These are phyloP conservation scores for Pediacus dermestoides DNA, from an alignment of 2,888 invertebrate species.

Conservation along the genomic window DNA sequence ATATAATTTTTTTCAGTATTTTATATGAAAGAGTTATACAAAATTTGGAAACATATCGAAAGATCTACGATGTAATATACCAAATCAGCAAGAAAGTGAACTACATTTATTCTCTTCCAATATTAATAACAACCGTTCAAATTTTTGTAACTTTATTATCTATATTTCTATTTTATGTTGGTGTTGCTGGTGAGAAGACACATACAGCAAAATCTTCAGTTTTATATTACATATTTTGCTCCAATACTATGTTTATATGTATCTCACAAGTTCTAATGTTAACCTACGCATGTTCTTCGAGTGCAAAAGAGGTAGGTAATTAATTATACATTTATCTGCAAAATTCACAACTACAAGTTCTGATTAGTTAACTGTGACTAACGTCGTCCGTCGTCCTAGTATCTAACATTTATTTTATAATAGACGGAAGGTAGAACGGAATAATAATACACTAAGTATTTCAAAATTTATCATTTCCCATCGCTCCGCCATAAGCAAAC, in stretches of 20 bases:
- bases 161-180: not conserved
- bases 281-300: not conserved
- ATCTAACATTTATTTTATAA: too few species aligned
- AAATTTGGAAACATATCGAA: not conserved
- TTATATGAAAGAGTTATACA: not conserved
- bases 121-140: not conserved
- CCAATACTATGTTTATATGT: not conserved
- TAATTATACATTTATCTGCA: not conserved
- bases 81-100: not conserved
- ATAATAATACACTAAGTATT: too few species aligned
- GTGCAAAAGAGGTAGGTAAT: not conserved
- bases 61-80: not conserved
- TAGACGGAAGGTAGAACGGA: too few species aligned
- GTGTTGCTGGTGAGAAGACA: too few species aligned
- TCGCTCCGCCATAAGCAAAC: too few species aligned
- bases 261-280: not conserved
- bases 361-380: too few species aligned
- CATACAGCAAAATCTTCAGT: too few species aligned
- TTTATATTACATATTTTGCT: not conserved
- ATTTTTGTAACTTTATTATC: not conserved
- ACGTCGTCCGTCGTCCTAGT: too few species aligned
- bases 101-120: not conserved
- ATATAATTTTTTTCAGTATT: not conserved
- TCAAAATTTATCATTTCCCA: too few species aligned
- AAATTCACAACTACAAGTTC: too few species aligned